phyloP scores from a whole-genome alignment of 2,797 vertebrate genomes.

The Sparidentex hasta region DNA sequence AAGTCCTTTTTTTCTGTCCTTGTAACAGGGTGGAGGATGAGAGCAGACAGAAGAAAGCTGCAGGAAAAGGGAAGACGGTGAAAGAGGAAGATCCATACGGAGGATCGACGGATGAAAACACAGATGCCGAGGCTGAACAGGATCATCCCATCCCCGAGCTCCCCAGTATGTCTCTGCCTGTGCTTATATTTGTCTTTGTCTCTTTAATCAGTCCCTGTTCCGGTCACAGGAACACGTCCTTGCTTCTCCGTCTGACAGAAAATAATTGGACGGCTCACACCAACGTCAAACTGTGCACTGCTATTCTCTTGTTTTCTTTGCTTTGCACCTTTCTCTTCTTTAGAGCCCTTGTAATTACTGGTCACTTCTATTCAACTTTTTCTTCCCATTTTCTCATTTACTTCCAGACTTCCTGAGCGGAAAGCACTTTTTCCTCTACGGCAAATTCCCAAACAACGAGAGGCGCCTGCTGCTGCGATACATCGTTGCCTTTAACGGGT shows the following conservation, averaged over 20 bases:
- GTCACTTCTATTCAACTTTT: background rate
- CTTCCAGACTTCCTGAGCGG: conserved; percentile 88
- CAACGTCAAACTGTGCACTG: background rate
- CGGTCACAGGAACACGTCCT: conserved; percentile 8
- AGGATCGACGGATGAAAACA: conserved; percentile 94
- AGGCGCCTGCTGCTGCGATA: conserved; percentile 89
- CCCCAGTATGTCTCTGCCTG: conserved; percentile 81
- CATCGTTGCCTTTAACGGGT: conserved; percentile 93
- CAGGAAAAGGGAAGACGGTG: conserved; percentile 13
- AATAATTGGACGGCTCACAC: conserved; percentile 27
- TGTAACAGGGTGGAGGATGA: conserved; percentile 80
- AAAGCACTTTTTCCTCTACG: conserved; percentile 92
- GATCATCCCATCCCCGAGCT: conserved; percentile 90
- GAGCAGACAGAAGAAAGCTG: conserved; percentile 73
- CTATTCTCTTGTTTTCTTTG: background rate
- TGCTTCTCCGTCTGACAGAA: background rate
- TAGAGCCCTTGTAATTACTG: conserved; percentile 14
- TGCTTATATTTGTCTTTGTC: conserved; percentile 24
- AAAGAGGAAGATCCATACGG: conserved; percentile 87
- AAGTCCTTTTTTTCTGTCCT: background rate
- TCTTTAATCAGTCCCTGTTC: conserved; percentile 18
- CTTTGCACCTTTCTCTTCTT: background rate
- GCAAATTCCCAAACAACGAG: conserved; percentile 90
- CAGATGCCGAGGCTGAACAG: conserved; percentile 87
- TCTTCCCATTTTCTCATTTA: conserved; percentile 4